Base-by-base conservation (phyloP, 2,888 invertebrate genomes). In the Nycteola revayana region DNA sequence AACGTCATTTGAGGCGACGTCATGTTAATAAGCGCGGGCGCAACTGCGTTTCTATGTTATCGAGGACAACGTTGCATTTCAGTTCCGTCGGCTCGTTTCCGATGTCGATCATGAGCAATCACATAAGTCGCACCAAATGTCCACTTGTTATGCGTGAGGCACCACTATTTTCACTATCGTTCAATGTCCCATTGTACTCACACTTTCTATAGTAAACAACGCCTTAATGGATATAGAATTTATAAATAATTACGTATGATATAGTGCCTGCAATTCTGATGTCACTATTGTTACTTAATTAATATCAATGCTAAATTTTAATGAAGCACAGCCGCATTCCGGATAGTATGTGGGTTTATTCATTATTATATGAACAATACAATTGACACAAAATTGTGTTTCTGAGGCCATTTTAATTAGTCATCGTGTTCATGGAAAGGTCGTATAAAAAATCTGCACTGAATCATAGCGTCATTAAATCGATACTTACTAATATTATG, bases 91-190 rank as follows among this genome's bases (percentile, higher is more conserved):
- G 3, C 7, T 34, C 33, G 25, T 29, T 35, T 41, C 46, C 42
- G 33, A 37, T 38, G 41, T 45, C 43, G 42, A 47, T 51, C 55
- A 52, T 47, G 57, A 56, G 54, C 43, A 49, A 54, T 56, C 53
- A 37, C 49, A 42, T 48, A 53, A 46, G 51, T 63, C 49, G 56
- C 43, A 64, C 58, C 52, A 67, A 65, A 62, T 59, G 53, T 40
- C 56, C 58, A 50, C 52, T 85, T 78, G 57, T 44, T 76, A 86
- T 86, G 71, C 86, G 57, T 28, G 33, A 36, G 42, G 37, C 66
- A 61, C 45, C 22, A 36, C 43, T 53, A 70, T 76, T 87, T 87
- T 87, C 87, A 86, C 87, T 87, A 81, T 87, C 87, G 70, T 82
- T 84, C 74, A 77, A 73, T 74, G 77, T 71, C 57, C 66, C 66